These are phyloP conservation scores for Acanthisitta chloris DNA, from an alignment of 2,113 vertebrate genomes.

Conservation along the genomic window DNA sequence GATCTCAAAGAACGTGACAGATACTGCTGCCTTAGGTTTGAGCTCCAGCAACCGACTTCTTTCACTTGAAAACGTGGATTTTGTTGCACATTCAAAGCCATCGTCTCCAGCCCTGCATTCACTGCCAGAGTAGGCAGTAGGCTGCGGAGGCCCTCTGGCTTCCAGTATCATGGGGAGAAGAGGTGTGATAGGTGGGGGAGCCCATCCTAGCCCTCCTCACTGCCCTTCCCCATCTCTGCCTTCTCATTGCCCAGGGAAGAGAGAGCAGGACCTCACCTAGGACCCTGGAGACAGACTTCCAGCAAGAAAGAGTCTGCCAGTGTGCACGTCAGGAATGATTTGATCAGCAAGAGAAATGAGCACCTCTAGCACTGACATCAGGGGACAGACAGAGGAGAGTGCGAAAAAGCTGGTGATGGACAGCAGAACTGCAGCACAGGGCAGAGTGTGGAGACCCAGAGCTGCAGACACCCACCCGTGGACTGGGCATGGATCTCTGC, in stretches of 20 bases:
- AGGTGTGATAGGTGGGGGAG: neutral
- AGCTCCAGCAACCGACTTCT: neutral
- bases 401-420: neutral
- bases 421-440: neutral
- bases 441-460: neutral
- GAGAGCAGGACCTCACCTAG: neutral
- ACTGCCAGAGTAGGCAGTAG: neutral
- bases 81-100: neutral
- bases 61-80: neutral
- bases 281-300: constrained; percentile 21
- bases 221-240: neutral
- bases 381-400: constrained; percentile 72
- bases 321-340: constrained; percentile 57
- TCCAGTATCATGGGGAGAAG: neutral
- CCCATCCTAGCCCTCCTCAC: neutral
- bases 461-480: neutral
- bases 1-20: neutral
- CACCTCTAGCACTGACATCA: constrained; percentile 61
- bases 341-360: constrained; percentile 46
- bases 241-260: neutral
- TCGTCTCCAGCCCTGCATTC: neutral
- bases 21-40: neutral
- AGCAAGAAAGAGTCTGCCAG: neutral
- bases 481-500: neutral
- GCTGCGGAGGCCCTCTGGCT: neutral